These are phyloP conservation scores for Troides helena DNA, from an alignment of 2,888 invertebrate species.

Conservation along the genomic window DNA sequence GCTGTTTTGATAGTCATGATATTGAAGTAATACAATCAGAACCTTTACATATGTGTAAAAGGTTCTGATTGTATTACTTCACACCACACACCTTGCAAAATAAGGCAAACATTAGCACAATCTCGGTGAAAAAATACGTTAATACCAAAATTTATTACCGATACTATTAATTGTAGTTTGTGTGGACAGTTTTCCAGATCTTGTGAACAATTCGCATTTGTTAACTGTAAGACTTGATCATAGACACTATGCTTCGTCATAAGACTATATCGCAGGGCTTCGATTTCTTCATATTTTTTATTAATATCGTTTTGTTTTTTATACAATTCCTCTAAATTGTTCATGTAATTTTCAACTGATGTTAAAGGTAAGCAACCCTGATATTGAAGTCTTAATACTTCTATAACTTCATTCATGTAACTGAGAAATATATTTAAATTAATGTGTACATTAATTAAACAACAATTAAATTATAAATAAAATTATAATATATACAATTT, in stretches of 20 bases:
- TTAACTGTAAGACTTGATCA: slow-evolving; percentile 61
- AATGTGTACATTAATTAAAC: background rate
- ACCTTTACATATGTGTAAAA: background rate
- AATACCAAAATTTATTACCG: slow-evolving; percentile 42
- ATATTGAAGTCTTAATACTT: slow-evolving; percentile 66
- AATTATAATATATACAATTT: slow-evolving; percentile 21
- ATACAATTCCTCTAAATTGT: slow-evolving; percentile 54
- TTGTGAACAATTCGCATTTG: slow-evolving; percentile 57
- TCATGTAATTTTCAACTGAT: slow-evolving; percentile 62
- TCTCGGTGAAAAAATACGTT: background rate
- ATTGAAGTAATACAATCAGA: slow-evolving; percentile 13
- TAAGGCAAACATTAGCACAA: too few relatives aligned
- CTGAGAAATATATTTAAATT: slow-evolving; percentile 44
- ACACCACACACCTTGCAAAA: too few relatives aligned
- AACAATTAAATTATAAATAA: background rate
- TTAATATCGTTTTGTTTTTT: slow-evolving; percentile 53
- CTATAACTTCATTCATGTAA: slow-evolving; percentile 63
- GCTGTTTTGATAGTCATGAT: background rate
- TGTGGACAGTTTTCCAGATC: slow-evolving; percentile 60
- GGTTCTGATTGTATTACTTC: too few relatives aligned
- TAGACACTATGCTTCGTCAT: slow-evolving; percentile 64
- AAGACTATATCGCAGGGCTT: slow-evolving; percentile 57
- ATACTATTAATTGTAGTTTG: slow-evolving; percentile 55
- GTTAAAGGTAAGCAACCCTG: slow-evolving; percentile 63
- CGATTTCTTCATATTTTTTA: slow-evolving; percentile 62